Evolutionary conservation across 1,140 invertebrate genomes (phyloP).

Genomic region (Camponotus floridanus): DNA sequence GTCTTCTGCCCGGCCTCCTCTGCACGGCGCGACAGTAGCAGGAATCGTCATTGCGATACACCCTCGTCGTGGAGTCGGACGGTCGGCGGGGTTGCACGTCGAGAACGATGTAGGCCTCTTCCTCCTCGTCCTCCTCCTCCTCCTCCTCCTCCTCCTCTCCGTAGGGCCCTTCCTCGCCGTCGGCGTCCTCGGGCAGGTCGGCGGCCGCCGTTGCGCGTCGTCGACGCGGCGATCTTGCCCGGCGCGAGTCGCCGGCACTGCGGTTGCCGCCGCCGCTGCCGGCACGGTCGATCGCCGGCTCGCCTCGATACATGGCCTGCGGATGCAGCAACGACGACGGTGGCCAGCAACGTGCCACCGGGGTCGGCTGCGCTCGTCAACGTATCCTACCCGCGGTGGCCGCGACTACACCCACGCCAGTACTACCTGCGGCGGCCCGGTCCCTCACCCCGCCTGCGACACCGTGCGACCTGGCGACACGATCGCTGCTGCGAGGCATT

Average conservation of each 20-base stretch:
- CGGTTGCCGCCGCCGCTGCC: constrained; percentile 71
- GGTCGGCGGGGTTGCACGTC: constrained; percentile 43
- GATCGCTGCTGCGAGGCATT: constrained; percentile 72
- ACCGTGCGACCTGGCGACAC: constrained; percentile 66
- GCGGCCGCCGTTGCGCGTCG: constrained; percentile 58
- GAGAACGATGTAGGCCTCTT: constrained; percentile 68
- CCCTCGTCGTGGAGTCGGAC: constrained; percentile 34
- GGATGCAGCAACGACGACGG: constrained; percentile 70
- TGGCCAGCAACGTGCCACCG: constrained; percentile 66
- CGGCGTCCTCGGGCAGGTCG: constrained; percentile 61
- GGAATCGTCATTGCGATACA: constrained; percentile 27
- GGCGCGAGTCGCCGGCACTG: constrained; percentile 70
- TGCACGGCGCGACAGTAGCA: constrained; percentile 58
- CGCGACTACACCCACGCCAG: constrained; percentile 54
- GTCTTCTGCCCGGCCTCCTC: constrained; percentile 72
- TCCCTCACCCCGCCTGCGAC: constrained; percentile 68
- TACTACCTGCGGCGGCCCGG: constrained; percentile 61
- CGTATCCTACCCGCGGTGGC: constrained; percentile 66
- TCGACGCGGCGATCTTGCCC: constrained; percentile 66
- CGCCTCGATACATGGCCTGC: constrained; percentile 74
- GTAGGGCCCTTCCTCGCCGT: constrained; percentile 63
- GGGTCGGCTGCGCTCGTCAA: constrained; percentile 73
- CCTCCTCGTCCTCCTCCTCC: constrained; percentile 41
- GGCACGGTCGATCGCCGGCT: constrained; percentile 71
- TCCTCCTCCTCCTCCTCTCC: constrained; percentile 20